Base-by-base conservation (phyloP, 1,140 invertebrate species). In the Diorhabda sublineata region DNA sequence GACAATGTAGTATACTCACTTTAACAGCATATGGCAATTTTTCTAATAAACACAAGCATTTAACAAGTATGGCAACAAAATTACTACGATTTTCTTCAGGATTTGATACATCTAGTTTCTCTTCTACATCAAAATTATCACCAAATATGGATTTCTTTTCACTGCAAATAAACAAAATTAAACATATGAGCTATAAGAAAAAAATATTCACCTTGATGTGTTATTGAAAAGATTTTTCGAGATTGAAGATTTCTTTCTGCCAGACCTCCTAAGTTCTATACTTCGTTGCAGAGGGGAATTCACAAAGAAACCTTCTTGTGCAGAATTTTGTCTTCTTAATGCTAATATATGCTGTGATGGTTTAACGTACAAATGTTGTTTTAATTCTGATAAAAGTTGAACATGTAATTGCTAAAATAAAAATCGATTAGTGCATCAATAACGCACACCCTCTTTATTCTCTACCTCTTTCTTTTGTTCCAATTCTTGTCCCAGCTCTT, bases 1-100 rank as follows among this genome's bases (percentile, higher is more conserved):
- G 52, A 64, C 61, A 64, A 61, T 11, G 0, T 2, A 7, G 61
- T 5, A 5, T 58, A 74, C 71, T 75, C 81, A 93, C 91, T 84
- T 93, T 92, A 56, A 95, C 87, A 26, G 92, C 90, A 77, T 94
- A 93, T 44, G 92, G 90, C 71, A 96, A 83, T 80, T 92, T 94
- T 65, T 91, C 89, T 58, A 98, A 82, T 60, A 93, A 86, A n/a
- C 89, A 91, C 45, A 97, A 85, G 71, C 94, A 95, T 80, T 96
- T 93, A 3, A 96, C 88, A 44, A 95, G 85, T 74, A 95, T 91
- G 73, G 91, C 88, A 74, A 95, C 87, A 75, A 92, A 92, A 75
- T 91, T 85, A 73, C 85, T 85, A 47, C 87, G 84, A 79, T 91
- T 88, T 66, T 88, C 85, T 76, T 92, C 90, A 3, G 89, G 88